Percentiles rank a stretch among this genome's conserved stretches.
Evolutionary conservation across 2,888 invertebrate species (phyloP).

Genomic region (Drosophila nigritarsus): DNA sequence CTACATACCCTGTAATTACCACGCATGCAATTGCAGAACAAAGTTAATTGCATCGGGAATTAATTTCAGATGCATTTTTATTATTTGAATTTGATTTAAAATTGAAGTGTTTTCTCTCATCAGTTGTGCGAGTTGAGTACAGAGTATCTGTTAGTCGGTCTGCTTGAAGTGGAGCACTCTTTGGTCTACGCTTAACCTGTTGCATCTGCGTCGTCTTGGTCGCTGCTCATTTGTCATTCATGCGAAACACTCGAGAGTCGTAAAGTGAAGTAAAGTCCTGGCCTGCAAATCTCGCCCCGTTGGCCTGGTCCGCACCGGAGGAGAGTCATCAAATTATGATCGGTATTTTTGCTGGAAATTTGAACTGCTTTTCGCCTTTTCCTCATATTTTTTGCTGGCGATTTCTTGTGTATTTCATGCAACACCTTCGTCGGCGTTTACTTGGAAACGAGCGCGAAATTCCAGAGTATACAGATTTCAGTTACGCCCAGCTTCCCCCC

Average conservation of each 20-base stretch:
- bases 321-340: conserved; percentile 74
- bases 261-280: conserved; percentile 61
- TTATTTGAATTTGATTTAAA: neutral
- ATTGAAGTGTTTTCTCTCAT: neutral
- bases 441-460: conserved; percentile 59
- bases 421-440: conserved; percentile 68
- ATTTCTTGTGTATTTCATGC: conserved; percentile 78
- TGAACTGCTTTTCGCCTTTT: conserved; percentile 53
- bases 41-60: too few relatives aligned
- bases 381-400: conserved; percentile 41
- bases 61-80: too few relatives aligned
- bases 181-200: conserved; percentile 59
- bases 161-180: neutral
- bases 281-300: conserved; percentile 33
- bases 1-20: neutral
- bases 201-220: conserved; percentile 52
- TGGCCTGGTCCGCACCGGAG: conserved; percentile 5
- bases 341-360: conserved; percentile 73
- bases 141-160: neutral
- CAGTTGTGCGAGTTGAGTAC: accelerated
- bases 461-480: conserved; percentile 41
- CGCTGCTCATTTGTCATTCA: conserved; percentile 80
- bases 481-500: conserved; percentile 8
- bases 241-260: conserved; percentile 74
- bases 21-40: neutral